phyloP scores from a whole-genome alignment of 2,113 vertebrate genomes.

The Epinephelus fuscoguttatus region DNA sequence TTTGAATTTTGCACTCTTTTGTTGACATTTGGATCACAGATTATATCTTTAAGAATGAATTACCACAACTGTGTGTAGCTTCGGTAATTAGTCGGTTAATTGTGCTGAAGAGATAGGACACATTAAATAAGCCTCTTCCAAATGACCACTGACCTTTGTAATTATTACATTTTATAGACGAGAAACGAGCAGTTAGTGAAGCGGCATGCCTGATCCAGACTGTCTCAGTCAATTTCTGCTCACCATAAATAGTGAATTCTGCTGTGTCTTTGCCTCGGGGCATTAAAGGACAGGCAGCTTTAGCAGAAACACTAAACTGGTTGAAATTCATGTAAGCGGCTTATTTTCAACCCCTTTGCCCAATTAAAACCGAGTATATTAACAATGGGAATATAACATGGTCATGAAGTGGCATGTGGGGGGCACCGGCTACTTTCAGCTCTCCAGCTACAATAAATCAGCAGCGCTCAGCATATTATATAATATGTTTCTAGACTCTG shows the following conservation, averaged over 20 bases:
- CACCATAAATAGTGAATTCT: conserved; percentile 81
- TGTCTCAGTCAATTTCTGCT: conserved; percentile 71
- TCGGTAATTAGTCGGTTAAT: conserved; percentile 70
- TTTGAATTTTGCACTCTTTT: conserved; percentile 20
- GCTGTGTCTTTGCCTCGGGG: conserved; percentile 77
- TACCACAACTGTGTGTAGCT: conserved; percentile 46
- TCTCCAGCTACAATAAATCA: conserved; percentile 23
- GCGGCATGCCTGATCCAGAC: conserved; percentile 57
- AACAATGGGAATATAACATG: conserved; percentile 54
- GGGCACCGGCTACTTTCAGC: conserved; percentile 17
- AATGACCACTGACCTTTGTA: conserved; percentile 72
- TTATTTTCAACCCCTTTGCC: conserved; percentile 78
- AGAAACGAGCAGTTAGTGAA: conserved; percentile 58
- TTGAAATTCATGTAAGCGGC: conserved; percentile 81
- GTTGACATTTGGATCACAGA: conserved; percentile 38
- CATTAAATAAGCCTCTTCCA: conserved; percentile 62
- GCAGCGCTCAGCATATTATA: not conserved
- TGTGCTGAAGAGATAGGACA: conserved; percentile 61
- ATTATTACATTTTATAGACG: conserved; percentile 67
- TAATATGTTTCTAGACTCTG: not conserved
- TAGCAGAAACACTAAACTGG: conserved; percentile 69
- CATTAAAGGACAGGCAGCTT: conserved; percentile 70
- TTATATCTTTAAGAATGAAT: conserved; percentile 36
- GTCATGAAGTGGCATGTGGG: conserved; percentile 19
- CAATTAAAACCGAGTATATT: conserved; percentile 79